A percentile compares a stretch with the other conserved stretches of the same genome.
Conservation (phyloP, 2,888 invertebrate genomes). For the Ophraella communa region DNA sequence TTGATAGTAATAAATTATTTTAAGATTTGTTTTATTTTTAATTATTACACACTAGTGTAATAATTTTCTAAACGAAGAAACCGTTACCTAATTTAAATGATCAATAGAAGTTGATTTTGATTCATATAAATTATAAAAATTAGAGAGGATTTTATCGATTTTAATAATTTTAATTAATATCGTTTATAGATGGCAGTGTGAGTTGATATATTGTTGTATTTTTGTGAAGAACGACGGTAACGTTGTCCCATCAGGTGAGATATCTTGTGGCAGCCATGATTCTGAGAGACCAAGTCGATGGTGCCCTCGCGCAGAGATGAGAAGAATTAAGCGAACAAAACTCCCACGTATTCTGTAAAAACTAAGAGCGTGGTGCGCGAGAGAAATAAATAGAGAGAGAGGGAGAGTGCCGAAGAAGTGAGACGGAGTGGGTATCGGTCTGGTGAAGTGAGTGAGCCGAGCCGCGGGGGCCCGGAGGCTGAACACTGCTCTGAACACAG, state of each 20-base stretch:
- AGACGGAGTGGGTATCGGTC: constrained; percentile 50
- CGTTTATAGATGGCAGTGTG: background rate
- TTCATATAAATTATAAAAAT: too few relatives aligned
- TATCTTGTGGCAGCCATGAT: constrained; percentile 55
- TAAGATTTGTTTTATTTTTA: too few relatives aligned
- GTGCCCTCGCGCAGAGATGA: constrained; percentile 52
- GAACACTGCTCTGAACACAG: constrained; percentile 62
- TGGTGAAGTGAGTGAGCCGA: constrained; percentile 62
- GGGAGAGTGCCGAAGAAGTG: constrained; percentile 5
- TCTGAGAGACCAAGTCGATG: constrained; percentile 52
- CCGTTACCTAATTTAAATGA: too few relatives aligned
- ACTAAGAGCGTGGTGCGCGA: constrained; percentile 26
- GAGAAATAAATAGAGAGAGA: constrained; percentile 50
- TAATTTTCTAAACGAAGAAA: too few relatives aligned
- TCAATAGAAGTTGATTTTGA: too few relatives aligned
- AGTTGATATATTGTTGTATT: constrained; percentile 43
- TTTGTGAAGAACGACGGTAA: constrained; percentile 7
- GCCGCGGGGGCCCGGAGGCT: constrained; percentile 71
- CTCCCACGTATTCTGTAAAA: constrained; percentile 46
- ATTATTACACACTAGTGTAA: too few relatives aligned
- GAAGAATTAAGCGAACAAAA: constrained; percentile 47
- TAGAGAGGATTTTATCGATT: background rate
- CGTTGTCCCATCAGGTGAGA: constrained; percentile 29
- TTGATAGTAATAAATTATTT: too few relatives aligned
- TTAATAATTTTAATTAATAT: background rate